These are phyloP conservation scores for Diarsia rubi DNA, from an alignment of 2,888 invertebrate genomes.

Conservation along the genomic window DNA sequence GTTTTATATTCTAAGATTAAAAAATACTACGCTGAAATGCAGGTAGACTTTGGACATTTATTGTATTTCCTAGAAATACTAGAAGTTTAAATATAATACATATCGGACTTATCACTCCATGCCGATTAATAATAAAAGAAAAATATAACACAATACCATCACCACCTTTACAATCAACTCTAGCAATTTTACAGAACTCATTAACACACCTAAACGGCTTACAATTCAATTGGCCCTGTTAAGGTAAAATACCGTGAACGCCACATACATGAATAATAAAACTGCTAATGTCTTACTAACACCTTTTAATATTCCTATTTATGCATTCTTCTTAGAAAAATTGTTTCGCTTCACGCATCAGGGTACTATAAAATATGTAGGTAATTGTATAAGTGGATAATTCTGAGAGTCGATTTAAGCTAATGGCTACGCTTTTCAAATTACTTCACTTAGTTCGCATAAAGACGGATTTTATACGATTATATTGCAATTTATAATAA, in stretches of 20 bases:
- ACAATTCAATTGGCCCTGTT: conserved; percentile 38
- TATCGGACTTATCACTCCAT: not conserved
- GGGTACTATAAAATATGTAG: not conserved
- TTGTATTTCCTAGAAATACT: not conserved
- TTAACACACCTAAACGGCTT: conserved; percentile 31
- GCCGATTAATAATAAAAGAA: conserved; percentile 11
- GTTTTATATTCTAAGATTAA: too few species aligned
- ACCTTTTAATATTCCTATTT: conserved; percentile 47
- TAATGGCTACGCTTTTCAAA: conserved; percentile 26
- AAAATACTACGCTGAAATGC: not conserved
- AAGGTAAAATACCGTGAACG: conserved; percentile 54
- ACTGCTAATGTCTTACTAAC: conserved; percentile 51
- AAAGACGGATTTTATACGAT: not conserved
- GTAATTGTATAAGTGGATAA: conserved; percentile 39
- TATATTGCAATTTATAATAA: not conserved
- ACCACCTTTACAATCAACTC: not conserved
- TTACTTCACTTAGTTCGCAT: conserved; percentile 11
- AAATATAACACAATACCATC: not conserved
- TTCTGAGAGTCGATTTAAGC: conserved; percentile 31
- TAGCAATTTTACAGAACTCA: conserved; percentile 40
- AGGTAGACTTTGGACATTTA: not conserved
- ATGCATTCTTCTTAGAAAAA: conserved; percentile 49
- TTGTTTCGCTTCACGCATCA: conserved; percentile 40
- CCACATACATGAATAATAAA: conserved; percentile 56
- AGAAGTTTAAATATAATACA: not conserved